Base-by-base conservation (phyloP, 2,888 invertebrate genomes). In the Bombyx huttoni region DNA sequence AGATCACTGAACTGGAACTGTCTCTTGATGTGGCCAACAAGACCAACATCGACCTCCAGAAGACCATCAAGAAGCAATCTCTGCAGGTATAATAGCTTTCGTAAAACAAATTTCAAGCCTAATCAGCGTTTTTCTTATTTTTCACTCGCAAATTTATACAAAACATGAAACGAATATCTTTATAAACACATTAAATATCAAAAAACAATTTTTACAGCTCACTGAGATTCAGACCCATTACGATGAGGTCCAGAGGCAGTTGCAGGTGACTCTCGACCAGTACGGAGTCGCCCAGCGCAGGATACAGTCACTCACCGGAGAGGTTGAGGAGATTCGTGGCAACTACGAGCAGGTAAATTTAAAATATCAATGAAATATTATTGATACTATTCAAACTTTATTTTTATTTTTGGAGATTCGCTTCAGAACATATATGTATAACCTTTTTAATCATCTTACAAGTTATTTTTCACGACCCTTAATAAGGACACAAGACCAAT, bases 11-110 rank as follows among this genome's bases (percentile, higher is more conserved):
- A 86, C 90, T 98, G 75, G 98, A 98, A 86, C 92, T 98, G 91
- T 95, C 97, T 53, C 92, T 99, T 86, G 98, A 98, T 89, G 96
- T 97, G 68, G 96, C 98, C 90, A 98, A 99, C 92, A 97, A 98
- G 91, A 97, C 94, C 90, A 98, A 98, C 91, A 94, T 98, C 76
- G 97, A 98, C 80, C 91, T 98, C 80, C 98, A 98, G 89, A 97
- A 98, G 92, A 96, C 96, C 75, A 95, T 98, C 91, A 98, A 98
- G 93, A 98, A 96, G 84, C 98, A 98, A 85, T 96, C 97, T 64
- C 92, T 97, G 81, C 96, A 96, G 89, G 91, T 95, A 81, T 24
- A 40, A 12, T 40, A 34, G 8, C 47, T n/a, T 34, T 34, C n/a
- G 10, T 8, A 13, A 7, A 13, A 47, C 3, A 13, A 40, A 49